Percentiles rank a stretch among this genome's conserved stretches.
These are phyloP conservation scores for Ameiurus melas DNA, from an alignment of 2,113 vertebrate genomes.

Conservation along the genomic window DNA sequence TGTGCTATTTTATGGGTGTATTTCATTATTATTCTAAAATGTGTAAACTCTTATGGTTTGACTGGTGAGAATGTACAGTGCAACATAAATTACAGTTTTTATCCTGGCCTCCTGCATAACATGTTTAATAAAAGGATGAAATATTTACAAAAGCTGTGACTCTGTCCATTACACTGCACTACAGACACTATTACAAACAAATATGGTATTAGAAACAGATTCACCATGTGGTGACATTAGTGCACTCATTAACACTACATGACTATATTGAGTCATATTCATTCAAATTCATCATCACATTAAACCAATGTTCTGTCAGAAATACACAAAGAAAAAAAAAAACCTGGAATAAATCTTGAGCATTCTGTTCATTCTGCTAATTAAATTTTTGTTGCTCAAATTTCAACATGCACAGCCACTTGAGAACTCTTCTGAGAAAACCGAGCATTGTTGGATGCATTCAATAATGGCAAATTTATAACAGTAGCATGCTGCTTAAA, in stretches of 20 bases:
- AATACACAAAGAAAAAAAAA: not conserved
- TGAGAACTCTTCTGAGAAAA: slow-evolving; percentile 17
- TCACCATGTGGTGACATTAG: not conserved
- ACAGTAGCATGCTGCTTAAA: slow-evolving; percentile 20
- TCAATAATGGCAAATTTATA: slow-evolving; percentile 26
- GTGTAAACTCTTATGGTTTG: not conserved
- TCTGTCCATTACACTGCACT: not conserved
- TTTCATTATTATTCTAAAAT: not conserved
- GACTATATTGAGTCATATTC: not conserved
- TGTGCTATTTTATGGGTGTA: not conserved
- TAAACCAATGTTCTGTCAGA: not conserved
- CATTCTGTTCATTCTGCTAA: not conserved
- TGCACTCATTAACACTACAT: not conserved
- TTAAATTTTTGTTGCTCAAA: slow-evolving; percentile 29
- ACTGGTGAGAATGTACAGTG: not conserved
- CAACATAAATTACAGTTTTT: not conserved
- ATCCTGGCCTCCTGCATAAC: not conserved
- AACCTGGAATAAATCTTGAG: not conserved
- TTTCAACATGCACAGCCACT: slow-evolving; percentile 27
- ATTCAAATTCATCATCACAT: not conserved
- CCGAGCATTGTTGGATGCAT: not conserved
- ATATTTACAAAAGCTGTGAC: not conserved
- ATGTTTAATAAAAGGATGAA: not conserved
- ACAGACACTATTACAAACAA: not conserved
- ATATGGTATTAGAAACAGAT: not conserved